These are phyloP conservation scores for Corythornis cristatus DNA, from an alignment of 2,113 vertebrate species.

Conservation along the genomic window DNA sequence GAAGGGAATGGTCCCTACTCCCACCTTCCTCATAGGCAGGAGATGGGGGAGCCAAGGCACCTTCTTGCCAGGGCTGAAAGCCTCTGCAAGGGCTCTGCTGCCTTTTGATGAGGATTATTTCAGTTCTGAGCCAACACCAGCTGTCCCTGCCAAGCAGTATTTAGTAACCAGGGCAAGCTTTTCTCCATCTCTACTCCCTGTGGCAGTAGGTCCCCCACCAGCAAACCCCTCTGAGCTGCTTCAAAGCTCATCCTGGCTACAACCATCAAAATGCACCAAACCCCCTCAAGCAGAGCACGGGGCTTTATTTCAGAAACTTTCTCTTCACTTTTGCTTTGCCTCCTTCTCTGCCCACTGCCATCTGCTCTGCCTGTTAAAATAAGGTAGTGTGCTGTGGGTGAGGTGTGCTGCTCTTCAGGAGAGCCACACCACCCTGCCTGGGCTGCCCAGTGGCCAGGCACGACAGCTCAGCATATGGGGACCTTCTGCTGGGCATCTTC, in stretches of 20 bases:
- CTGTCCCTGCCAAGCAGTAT: background rate
- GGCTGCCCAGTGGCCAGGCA: background rate
- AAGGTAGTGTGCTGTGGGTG: background rate
- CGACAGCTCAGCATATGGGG: rapidly evolving
- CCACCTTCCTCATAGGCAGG: rapidly evolving
- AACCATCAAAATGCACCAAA: background rate
- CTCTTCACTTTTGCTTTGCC: background rate
- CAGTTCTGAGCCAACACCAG: background rate
- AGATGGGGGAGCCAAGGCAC: background rate
- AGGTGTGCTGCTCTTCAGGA: background rate
- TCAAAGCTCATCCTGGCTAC: background rate
- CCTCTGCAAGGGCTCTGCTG: background rate
- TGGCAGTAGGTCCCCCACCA: background rate
- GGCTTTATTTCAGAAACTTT: constrained; percentile 26
- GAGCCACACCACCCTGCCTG: background rate
- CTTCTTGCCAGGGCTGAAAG: background rate
- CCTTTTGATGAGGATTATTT: background rate
- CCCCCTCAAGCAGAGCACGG: background rate
- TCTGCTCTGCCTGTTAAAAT: constrained; percentile 59
- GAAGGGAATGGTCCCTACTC: background rate
- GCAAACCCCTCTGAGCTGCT: background rate
- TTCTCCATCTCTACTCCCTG: background rate
- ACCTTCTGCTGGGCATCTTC: background rate
- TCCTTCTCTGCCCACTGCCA: constrained; percentile 54
- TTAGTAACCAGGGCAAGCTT: background rate